phyloP scores from a whole-genome alignment of 2,797 vertebrate species.

The Gymnopithys bicolor region DNA sequence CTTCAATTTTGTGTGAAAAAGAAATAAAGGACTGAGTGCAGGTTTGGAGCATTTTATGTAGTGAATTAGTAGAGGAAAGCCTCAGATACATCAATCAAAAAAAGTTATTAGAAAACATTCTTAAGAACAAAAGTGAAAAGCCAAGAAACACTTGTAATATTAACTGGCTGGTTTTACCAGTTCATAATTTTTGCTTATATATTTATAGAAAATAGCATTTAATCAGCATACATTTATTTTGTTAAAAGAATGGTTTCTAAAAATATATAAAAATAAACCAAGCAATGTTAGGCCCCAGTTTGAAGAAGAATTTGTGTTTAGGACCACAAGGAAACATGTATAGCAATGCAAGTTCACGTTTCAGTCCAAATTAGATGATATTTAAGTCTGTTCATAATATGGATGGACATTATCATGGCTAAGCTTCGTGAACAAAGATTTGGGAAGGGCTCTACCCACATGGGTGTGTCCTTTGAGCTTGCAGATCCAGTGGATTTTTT shows the following conservation, averaged over 20 bases:
- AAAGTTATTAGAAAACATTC: not conserved
- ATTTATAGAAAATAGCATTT: not conserved
- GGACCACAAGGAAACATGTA: not conserved
- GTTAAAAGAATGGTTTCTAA: not conserved
- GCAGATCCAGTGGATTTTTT: no score
- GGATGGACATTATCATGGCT: not conserved
- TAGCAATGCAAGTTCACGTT: not conserved
- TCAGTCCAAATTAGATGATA: not conserved
- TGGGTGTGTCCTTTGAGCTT: no score
- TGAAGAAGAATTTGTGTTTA: not conserved
- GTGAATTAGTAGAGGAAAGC: not conserved
- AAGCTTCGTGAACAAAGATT: no score
- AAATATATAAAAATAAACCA: not conserved
- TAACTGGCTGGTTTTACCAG: not conserved
- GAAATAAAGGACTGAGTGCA: not conserved
- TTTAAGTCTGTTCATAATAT: not conserved
- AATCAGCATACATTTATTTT: not conserved
- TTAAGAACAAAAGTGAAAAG: not conserved
- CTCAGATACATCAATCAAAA: not conserved
- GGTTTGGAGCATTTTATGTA: not conserved
- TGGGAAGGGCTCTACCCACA: no score
- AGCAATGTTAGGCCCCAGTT: not conserved
- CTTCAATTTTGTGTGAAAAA: not conserved
- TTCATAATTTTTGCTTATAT: not conserved
- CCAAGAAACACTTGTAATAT: not conserved